These are phyloP conservation scores for Neoaliturus tenellus DNA, from an alignment of 2,888 invertebrate species.

Conservation along the genomic window DNA sequence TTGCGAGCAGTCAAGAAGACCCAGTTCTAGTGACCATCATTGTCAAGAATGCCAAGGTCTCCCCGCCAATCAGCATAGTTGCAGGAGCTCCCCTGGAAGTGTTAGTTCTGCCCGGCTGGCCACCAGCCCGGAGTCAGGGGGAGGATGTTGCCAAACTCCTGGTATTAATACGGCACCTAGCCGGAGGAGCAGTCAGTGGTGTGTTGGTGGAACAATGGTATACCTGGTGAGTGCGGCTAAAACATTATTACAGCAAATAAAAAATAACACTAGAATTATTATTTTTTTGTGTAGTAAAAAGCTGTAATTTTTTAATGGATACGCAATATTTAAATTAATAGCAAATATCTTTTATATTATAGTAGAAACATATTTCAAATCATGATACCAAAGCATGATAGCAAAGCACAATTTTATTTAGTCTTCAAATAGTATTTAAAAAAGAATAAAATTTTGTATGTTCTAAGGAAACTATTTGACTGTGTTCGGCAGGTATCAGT, in stretches of 20 bases:
- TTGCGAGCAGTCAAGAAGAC: too few species aligned
- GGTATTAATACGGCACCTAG: not conserved
- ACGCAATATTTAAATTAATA: too few species aligned
- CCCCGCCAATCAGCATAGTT: not conserved
- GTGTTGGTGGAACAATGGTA: not conserved
- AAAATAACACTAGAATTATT: not conserved
- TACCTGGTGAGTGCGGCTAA: not conserved
- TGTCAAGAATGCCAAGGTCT: not conserved
- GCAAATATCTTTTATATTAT: too few species aligned
- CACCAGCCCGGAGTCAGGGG: not conserved
- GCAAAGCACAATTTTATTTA: too few species aligned
- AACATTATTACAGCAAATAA: not conserved
- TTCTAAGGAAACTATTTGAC: too few species aligned
- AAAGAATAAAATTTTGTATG: too few species aligned
- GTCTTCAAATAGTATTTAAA: too few species aligned
- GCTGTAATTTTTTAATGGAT: too few species aligned
- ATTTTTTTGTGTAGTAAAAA: too few species aligned
- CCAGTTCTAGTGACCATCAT: not conserved
- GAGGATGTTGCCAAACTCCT: slow-evolving; percentile 24
- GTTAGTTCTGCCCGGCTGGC: slow-evolving; percentile 10
- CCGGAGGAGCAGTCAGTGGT: not conserved
- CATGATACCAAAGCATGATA: too few species aligned
- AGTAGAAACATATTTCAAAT: too few species aligned
- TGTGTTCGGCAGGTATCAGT: too few species aligned
- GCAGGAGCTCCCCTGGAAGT: not conserved